Evolutionary conservation across 2,888 invertebrate species (phyloP).

Genomic region (Stomorhina lunata): DNA sequence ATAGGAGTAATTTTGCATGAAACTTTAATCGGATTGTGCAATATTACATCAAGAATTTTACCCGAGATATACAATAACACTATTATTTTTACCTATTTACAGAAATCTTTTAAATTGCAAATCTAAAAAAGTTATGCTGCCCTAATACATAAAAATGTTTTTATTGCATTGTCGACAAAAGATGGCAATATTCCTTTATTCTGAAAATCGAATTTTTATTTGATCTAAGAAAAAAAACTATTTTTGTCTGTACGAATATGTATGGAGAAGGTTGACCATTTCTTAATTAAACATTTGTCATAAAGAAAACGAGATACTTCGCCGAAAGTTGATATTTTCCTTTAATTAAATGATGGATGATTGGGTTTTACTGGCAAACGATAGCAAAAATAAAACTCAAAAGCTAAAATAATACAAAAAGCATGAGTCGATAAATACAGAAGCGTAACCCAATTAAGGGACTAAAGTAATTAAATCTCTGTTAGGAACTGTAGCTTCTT

Average conservation of each 20-base stretch:
- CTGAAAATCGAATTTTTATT: background rate
- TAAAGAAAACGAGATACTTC: constrained; percentile 56
- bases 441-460: constrained; percentile 8
- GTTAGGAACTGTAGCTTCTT: too few relatives aligned
- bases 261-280: constrained; percentile 48
- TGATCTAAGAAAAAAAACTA: background rate
- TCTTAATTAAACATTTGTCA: constrained; percentile 64
- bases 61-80: too few relatives aligned
- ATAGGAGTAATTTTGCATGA: too few relatives aligned
- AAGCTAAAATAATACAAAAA: background rate
- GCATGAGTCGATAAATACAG: constrained; percentile 1
- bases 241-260: background rate
- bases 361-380: constrained; percentile 39
- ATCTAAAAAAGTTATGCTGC: too few relatives aligned
- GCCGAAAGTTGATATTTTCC: constrained; percentile 61
- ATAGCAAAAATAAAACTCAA: constrained; percentile 15
- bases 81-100: too few relatives aligned
- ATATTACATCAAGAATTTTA: too few relatives aligned
- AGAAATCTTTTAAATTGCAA: too few relatives aligned
- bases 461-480: too few relatives aligned
- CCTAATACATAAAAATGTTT: too few relatives aligned
- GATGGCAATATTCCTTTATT: too few relatives aligned
- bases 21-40: too few relatives aligned
- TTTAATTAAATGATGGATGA: constrained; percentile 66
- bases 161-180: too few relatives aligned